Evolutionary conservation across 2,888 invertebrate genomes (phyloP), one percentile per base, ranked within the genome.

Genomic region (Prenolepis imparis): DNA sequence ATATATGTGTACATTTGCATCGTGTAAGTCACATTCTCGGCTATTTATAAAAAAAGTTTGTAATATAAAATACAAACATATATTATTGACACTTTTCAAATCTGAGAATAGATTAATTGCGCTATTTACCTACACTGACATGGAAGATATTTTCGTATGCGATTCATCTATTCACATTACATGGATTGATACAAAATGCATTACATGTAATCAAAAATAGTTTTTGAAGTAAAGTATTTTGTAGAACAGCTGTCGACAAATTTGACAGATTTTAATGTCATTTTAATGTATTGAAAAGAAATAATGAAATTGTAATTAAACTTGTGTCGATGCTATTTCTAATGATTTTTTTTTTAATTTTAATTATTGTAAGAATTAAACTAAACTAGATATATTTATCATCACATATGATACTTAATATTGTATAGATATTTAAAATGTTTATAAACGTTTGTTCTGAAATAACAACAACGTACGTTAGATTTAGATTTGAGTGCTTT

Each of bases 11-110:
- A 72, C 28, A 28, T 28, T 28, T 28, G 28, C 28, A 28, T 28
- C 28, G 28, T 28, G 3, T 2, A 28, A 28, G 1, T 28, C 28
- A n/a, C n/a, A 28, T 28, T 28, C 73, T n/a, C 41, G 41, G 41
- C 28, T 41, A 12, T 73, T 28, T 52, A 18, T 57, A 11, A 3
- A 57, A 3, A 57, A 21, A 57, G 11, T 12, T 55, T 55, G n/a
- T n/a, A 57, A 3, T 28, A 28, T 0, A 57, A 41, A 41, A 18
- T 36, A 36, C 36, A 39, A 21, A 72, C n/a, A 41, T 41, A 59
- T 72, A 73, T 61, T 73, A 73, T 41, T 59, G 41, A 57, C 39
- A 18, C 24, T 72, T 24, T 39, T 72, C 39, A 73, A 73, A 73
- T 28, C 59, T 12, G 28, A 41, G 24, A 39, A 72, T 72, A 72